phyloP scores from a whole-genome alignment of 2,797 vertebrate species.

The Neosilurus mollespiculum region DNA sequence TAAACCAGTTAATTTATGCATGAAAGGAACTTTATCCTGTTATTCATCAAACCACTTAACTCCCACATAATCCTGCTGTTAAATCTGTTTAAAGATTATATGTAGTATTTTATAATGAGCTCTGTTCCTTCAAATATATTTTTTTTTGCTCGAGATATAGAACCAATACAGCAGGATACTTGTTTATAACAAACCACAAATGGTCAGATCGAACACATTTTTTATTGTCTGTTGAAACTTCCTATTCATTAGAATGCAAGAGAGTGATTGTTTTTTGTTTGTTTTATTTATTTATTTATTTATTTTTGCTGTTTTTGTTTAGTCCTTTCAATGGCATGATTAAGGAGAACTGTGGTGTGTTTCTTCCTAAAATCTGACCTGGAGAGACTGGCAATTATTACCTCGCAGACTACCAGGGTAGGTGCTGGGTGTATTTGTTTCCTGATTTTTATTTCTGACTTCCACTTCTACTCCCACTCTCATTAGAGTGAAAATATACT shows the following conservation, averaged over 20 bases:
- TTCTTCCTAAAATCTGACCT: not conserved
- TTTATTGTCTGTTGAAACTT: not conserved
- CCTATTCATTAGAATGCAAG: not conserved
- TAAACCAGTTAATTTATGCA: not conserved
- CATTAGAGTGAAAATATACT: slow-evolving; percentile 4
- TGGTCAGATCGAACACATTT: not conserved
- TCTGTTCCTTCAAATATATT: not conserved
- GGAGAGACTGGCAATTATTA: not conserved
- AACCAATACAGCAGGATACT: not conserved
- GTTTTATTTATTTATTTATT: no score
- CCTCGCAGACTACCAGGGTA: not conserved
- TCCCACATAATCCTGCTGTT: not conserved
- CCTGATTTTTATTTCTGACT: not conserved
- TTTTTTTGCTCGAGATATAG: not conserved
- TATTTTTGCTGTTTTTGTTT: no score
- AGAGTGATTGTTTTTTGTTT: not conserved
- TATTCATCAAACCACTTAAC: not conserved
- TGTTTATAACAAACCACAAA: not conserved
- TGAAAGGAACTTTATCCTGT: not conserved
- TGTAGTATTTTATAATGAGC: not conserved
- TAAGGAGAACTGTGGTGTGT: not conserved
- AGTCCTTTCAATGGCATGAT: no score
- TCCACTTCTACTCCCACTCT: not conserved
- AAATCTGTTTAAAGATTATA: not conserved
- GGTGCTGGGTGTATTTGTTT: not conserved